phyloP scores from a whole-genome alignment of 2,797 vertebrate species.

The Ambastaia sidthimunki region DNA sequence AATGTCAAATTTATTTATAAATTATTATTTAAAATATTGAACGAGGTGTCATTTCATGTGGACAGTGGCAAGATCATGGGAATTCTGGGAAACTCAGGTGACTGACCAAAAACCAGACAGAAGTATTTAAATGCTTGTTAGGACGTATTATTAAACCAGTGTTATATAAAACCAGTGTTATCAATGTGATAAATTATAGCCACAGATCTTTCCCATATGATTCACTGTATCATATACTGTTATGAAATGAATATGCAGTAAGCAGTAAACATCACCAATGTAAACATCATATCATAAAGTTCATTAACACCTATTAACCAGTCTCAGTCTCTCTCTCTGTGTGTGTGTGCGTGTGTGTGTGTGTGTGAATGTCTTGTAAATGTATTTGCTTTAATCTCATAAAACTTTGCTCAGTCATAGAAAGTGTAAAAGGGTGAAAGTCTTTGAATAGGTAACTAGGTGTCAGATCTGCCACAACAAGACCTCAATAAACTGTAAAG shows the following conservation, averaged over 20 bases:
- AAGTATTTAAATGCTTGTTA: neutral
- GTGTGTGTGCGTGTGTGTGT: slow-evolving; percentile 77
- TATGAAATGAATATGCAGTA: slow-evolving; percentile 46
- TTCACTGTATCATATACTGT: neutral
- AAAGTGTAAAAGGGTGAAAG: slow-evolving; percentile 8
- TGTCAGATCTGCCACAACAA: slow-evolving; percentile 35
- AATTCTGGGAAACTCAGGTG: slow-evolving; percentile 96
- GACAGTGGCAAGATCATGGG: slow-evolving; percentile 95
- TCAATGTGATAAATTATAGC: neutral
- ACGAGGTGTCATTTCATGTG: slow-evolving; percentile 89
- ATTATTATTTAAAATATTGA: slow-evolving; percentile 82
- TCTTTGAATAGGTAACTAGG: slow-evolving; percentile 29
- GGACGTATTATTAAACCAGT: neutral
- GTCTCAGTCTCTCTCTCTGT: slow-evolving; percentile 86
- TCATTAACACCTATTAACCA: neutral
- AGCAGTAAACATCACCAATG: neutral
- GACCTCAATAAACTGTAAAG: slow-evolving; percentile 45
- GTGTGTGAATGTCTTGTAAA: slow-evolving; percentile 20
- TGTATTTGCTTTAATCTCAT: neutral
- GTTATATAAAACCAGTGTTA: neutral
- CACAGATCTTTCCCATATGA: neutral
- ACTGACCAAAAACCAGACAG: slow-evolving; percentile 32
- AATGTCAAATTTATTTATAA: neutral
- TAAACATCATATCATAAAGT: neutral
- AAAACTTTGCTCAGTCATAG: slow-evolving; percentile 50